A percentile compares a stretch with the other conserved stretches of the same genome.
Evolutionary conservation across 2,797 vertebrate species (phyloP).

Genomic region (Hapalemur alaotrensis): DNA sequence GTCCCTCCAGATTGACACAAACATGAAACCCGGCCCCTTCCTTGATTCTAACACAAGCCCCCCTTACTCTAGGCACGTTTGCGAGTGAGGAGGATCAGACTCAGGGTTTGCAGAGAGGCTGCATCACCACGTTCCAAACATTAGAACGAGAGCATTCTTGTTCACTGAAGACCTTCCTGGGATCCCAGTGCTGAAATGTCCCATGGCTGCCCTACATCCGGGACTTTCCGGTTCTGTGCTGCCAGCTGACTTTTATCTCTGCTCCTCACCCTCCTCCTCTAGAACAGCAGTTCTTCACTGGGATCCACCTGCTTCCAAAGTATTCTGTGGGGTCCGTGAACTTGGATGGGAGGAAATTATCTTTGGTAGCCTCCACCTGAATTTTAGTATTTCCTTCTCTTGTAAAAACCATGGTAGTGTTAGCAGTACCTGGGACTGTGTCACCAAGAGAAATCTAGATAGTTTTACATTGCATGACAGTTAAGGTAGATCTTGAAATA

Average conservation of each 20-base stretch:
- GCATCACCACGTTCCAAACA: accelerated
- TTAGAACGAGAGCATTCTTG: background rate
- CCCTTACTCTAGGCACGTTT: background rate
- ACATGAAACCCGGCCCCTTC: background rate
- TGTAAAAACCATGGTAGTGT: background rate
- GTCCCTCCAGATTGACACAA: background rate
- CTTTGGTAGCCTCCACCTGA: background rate
- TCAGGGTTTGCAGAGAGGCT: background rate
- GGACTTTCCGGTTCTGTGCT: background rate
- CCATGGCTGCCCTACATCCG: background rate
- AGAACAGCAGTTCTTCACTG: background rate
- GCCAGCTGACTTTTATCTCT: background rate
- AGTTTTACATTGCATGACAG: background rate
- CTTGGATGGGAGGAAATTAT: background rate
- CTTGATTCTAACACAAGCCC: background rate
- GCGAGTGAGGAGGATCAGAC: background rate
- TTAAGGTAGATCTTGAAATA: background rate
- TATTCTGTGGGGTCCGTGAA: background rate
- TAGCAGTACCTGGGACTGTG: background rate
- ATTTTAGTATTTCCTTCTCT: background rate
- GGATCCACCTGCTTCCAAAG: background rate
- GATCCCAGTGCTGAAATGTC: background rate
- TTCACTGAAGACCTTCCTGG: background rate
- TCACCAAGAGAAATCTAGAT: background rate
- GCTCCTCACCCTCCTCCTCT: background rate